Base-by-base conservation (phyloP, 2,888 invertebrate species). In the Timema podura region DNA sequence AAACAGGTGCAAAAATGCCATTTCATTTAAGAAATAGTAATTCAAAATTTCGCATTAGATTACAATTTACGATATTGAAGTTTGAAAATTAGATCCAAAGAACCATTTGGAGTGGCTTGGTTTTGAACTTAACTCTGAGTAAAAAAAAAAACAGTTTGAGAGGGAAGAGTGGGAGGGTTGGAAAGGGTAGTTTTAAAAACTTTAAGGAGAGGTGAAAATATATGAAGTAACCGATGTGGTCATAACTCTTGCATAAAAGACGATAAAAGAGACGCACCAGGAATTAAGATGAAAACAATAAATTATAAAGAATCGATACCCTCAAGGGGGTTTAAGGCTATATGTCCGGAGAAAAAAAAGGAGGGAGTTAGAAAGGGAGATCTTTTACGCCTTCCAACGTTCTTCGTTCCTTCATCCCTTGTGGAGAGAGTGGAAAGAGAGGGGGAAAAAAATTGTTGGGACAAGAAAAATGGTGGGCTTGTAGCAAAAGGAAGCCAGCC, bases 281-380 rank as follows among this genome's bases (percentile, higher is more conserved):
- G 66, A 66, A 66, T 66, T 66, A 66, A 66, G 66, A 66, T 48
- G 10, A 44, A 66, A 66, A 66, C 66, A 66, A 66, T 66, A 66
- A 66, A 48, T 66, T 66, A 66, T 66, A 46, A 61, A 61, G 45
- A 66, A 66, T 66, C 66, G 49, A 66, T 66, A 48, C 6, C 49
- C 15, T 48, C 47, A 30, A 64, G 44, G 61, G 61, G 44, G 45
- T 61, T 6, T 13, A 44, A 61, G 44, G 30, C 30, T 13, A 44
- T 45, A 44, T 30, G 44, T 61, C 61, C 16, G n/a, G 45, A n/a
- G n/a, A n/a, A 61, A 44, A 61, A 44, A 44, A 8, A 6, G 61
- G 61, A 13, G 61, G 7, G 44, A 3, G 45, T 11, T 10, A 9
- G 11, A n/a, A 11, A n/a, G 45, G 45, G 45, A 54, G 16, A 54